Evolutionary conservation across 2,113 vertebrate genomes (phyloP).

Genomic region (Ifrita kowaldi): DNA sequence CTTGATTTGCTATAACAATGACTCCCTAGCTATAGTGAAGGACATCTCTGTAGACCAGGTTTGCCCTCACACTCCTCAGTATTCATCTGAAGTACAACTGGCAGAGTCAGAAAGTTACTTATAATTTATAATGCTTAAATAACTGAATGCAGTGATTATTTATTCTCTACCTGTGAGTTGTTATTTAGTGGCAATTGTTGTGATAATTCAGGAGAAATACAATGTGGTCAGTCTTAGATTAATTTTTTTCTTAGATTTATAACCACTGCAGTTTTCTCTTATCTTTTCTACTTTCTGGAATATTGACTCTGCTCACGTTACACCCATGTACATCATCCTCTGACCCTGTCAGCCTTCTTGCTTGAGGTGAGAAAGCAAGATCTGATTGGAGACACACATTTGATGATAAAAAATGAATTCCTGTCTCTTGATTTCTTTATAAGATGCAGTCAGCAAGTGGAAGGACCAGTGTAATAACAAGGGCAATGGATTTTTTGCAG

Average conservation of each 20-base stretch:
- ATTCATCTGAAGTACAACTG: background rate
- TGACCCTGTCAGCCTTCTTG: background rate
- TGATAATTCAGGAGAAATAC: background rate
- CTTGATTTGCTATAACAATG: background rate
- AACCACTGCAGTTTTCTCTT: background rate
- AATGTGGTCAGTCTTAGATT: background rate
- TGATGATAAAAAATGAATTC: background rate
- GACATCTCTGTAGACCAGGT: background rate
- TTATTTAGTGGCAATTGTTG: background rate
- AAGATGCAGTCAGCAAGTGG: background rate
- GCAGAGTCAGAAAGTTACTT: background rate
- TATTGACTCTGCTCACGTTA: background rate
- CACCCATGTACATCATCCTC: background rate
- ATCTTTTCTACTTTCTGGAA: background rate
- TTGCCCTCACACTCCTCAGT: background rate
- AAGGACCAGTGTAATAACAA: background rate
- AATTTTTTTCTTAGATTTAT: background rate
- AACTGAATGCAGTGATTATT: background rate
- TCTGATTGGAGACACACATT: background rate
- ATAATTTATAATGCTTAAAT: background rate
- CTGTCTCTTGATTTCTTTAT: background rate
- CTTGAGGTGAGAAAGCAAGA: background rate
- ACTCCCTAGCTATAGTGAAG: background rate
- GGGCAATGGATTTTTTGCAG: background rate
- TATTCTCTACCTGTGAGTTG: background rate